Percentiles rank a stretch among this genome's conserved stretches.
Evolutionary conservation across 1,140 invertebrate genomes (phyloP).

Genomic region (Plectrocnemia conspersa): DNA sequence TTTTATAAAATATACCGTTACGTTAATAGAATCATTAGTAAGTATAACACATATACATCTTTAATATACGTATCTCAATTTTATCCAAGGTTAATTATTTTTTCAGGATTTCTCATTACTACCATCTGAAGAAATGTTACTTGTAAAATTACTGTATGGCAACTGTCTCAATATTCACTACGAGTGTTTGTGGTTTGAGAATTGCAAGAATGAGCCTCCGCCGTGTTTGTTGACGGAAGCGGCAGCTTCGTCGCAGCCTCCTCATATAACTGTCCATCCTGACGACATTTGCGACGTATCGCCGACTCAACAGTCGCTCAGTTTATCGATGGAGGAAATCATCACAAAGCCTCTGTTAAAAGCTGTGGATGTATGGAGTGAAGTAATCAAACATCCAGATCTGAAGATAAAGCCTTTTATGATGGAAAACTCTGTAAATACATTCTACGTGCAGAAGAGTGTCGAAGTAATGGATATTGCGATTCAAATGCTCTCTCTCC

Average conservation of each 20-base stretch:
- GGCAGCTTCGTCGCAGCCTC: background rate
- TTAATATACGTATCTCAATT: background rate
- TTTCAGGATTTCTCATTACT: background rate
- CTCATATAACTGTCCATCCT: constrained; percentile 16
- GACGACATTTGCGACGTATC: constrained; percentile 30
- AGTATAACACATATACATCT: constrained; percentile 9
- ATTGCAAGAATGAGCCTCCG: constrained; percentile 10
- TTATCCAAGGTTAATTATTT: background rate
- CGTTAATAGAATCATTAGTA: constrained; percentile 17
- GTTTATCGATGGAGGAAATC: constrained; percentile 14
- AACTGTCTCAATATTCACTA: constrained; percentile 17
- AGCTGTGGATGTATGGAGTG: constrained; percentile 25
- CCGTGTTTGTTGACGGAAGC: background rate
- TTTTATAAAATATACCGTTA: constrained; percentile 17
- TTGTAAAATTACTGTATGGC: constrained; percentile 10
- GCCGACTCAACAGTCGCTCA: constrained; percentile 26
- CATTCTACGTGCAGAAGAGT: constrained; percentile 17
- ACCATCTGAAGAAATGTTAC: background rate
- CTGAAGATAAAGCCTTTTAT: background rate
- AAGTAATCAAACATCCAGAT: background rate
- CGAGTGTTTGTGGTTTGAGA: constrained; percentile 17
- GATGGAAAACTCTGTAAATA: constrained; percentile 7
- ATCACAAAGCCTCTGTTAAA: constrained; percentile 12
- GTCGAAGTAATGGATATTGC: constrained; percentile 24
- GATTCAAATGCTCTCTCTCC: constrained; percentile 22